Evolutionary conservation across 2,888 invertebrate genomes (phyloP).

Genomic region (Scaptomyza polygonia): DNA sequence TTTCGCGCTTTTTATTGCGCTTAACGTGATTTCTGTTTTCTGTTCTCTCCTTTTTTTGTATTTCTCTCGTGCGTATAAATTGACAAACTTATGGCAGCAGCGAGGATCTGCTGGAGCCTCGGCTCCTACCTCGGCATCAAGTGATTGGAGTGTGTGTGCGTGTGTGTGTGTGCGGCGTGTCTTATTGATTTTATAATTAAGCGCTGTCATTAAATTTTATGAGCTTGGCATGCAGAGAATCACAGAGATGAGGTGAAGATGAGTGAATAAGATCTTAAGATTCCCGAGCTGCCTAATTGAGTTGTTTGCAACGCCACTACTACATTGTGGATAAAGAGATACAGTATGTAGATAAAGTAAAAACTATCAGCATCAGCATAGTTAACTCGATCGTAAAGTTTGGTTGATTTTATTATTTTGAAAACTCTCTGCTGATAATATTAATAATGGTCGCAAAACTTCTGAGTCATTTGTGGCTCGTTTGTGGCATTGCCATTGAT

Average conservation of each 20-base stretch:
- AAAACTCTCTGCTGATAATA: background rate
- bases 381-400: constrained; percentile 38
- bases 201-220: constrained; percentile 83
- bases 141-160: constrained; percentile 64
- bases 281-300: constrained; percentile 60
- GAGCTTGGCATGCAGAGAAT: constrained; percentile 50
- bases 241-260: constrained; percentile 13
- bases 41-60: constrained; percentile 7
- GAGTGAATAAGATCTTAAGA: constrained; percentile 6
- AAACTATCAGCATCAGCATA: constrained; percentile 40
- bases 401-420: constrained; percentile 9
- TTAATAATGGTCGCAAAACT: constrained; percentile 27
- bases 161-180: constrained; percentile 76
- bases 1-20: constrained; percentile 79
- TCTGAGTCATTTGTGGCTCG: constrained; percentile 46
- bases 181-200: constrained; percentile 82
- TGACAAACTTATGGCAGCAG: constrained; percentile 73
- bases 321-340: constrained; percentile 42
- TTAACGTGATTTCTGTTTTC: constrained; percentile 72
- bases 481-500: constrained; percentile 35
- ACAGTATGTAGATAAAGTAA: constrained; percentile 15
- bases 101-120: constrained; percentile 20
- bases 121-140: constrained; percentile 17
- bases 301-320: constrained; percentile 61
- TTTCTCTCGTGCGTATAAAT: constrained; percentile 62